These are phyloP conservation scores for Diploptera punctata DNA, from an alignment of 2,888 invertebrate species.

Conservation along the genomic window DNA sequence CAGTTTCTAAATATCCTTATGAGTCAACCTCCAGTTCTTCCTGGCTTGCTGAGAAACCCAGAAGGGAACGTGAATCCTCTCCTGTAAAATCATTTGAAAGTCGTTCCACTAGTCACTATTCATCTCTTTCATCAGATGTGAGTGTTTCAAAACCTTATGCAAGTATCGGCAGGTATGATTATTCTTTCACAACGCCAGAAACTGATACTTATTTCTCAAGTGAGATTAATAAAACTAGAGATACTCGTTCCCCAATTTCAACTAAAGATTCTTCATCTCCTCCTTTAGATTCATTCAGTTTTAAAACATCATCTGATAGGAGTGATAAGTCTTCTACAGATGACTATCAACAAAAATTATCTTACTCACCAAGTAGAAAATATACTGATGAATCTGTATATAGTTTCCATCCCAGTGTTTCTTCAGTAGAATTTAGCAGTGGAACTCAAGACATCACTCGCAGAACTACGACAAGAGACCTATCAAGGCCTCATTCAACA, in stretches of 20 bases:
- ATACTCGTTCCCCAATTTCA: background rate
- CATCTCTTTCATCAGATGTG: background rate
- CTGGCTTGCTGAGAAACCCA: background rate
- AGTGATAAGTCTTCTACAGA: background rate
- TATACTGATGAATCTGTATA: background rate
- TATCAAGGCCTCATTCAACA: constrained; percentile 11
- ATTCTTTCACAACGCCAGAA: background rate
- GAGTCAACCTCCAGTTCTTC: background rate
- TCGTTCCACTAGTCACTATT: background rate
- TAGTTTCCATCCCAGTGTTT: background rate
- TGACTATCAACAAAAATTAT: background rate
- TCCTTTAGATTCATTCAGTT: background rate
- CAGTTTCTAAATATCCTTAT: background rate
- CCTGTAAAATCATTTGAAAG: background rate
- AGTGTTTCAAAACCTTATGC: background rate
- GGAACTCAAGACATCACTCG: background rate
- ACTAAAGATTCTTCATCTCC: background rate
- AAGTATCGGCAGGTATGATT: background rate
- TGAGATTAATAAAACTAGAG: background rate
- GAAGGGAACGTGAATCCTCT: background rate
- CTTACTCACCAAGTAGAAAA: background rate
- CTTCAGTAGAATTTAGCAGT: background rate
- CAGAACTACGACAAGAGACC: background rate
- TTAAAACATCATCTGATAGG: background rate
- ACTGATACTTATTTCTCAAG: background rate